Percentiles rank a stretch among this genome's conserved stretches.
These are phyloP conservation scores for Bubo blakistoni DNA, from an alignment of 2,113 vertebrate species.

Conservation along the genomic window DNA sequence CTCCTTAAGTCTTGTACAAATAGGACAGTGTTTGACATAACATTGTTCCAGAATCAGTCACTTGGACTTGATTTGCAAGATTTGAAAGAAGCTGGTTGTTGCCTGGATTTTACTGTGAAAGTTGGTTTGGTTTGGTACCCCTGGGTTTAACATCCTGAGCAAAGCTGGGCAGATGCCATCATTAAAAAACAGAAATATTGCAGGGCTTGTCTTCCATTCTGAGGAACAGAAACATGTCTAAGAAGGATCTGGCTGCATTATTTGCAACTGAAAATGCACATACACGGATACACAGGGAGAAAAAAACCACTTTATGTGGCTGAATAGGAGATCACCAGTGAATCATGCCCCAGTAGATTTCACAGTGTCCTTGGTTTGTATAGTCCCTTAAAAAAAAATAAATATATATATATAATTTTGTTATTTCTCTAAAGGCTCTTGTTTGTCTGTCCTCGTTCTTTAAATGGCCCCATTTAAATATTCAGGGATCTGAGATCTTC, in stretches of 20 bases:
- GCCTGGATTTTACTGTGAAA: neutral
- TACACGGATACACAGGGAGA: neutral
- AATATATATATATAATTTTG: fast-evolving
- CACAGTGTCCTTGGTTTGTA: neutral
- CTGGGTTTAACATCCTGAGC: neutral
- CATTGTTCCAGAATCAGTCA: neutral
- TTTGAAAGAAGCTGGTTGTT: constrained; percentile 17
- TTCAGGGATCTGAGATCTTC: neutral
- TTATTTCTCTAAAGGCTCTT: neutral
- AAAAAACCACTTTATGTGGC: neutral
- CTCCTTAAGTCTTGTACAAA: neutral
- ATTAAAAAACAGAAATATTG: neutral
- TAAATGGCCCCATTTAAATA: neutral
- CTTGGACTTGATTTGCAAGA: constrained; percentile 9
- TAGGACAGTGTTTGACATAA: neutral
- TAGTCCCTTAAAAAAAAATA: neutral
- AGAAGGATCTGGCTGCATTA: neutral
- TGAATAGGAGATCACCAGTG: neutral
- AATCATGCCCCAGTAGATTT: neutral
- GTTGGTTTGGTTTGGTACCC: neutral
- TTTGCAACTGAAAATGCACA: neutral
- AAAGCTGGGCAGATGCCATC: neutral
- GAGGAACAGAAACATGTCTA: neutral
- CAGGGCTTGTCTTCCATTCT: neutral
- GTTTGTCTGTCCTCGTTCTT: neutral